Percentiles rank a stretch among this genome's conserved stretches.
Evolutionary conservation across 2,888 invertebrate species (phyloP).

Genomic region (Hypomecis punctinalis): DNA sequence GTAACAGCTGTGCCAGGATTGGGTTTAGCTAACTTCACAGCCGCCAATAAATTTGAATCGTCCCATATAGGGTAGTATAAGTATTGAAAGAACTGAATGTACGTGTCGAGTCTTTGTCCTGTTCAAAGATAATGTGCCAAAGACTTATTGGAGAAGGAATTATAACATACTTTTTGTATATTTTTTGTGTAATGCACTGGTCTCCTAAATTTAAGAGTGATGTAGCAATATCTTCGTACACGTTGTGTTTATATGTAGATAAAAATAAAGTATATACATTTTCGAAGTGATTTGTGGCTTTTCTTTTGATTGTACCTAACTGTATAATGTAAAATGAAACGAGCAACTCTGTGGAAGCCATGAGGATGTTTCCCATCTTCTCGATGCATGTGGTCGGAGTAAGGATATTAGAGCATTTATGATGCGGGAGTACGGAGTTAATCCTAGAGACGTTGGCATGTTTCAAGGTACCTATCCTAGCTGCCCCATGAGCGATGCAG

Average conservation of each 20-base stretch:
- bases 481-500: too few species aligned
- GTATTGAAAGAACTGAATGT: slow-evolving; percentile 73
- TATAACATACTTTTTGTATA: slow-evolving; percentile 61
- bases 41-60: too few species aligned
- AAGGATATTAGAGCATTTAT: too few species aligned
- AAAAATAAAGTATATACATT: slow-evolving; percentile 78
- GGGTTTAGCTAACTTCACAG: too few species aligned
- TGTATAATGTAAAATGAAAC: background rate
- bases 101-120: slow-evolving; percentile 78
- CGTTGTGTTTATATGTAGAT: slow-evolving; percentile 83
- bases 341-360: too few species aligned
- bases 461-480: too few species aligned
- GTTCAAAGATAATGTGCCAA: slow-evolving; percentile 84
- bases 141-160: slow-evolving; percentile 77
- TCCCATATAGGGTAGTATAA: slow-evolving; percentile 61
- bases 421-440: too few species aligned
- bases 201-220: slow-evolving; percentile 75
- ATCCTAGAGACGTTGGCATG: too few species aligned
- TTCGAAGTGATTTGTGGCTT: slow-evolving; percentile 53
- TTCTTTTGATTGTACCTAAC: background rate
- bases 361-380: too few species aligned
- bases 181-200: slow-evolving; percentile 77
- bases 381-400: too few species aligned
- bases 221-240: slow-evolving; percentile 79
- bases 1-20: too few species aligned